These are phyloP conservation scores for Glossophaga mutica DNA, from an alignment of 2,797 vertebrate species.

Conservation along the genomic window DNA sequence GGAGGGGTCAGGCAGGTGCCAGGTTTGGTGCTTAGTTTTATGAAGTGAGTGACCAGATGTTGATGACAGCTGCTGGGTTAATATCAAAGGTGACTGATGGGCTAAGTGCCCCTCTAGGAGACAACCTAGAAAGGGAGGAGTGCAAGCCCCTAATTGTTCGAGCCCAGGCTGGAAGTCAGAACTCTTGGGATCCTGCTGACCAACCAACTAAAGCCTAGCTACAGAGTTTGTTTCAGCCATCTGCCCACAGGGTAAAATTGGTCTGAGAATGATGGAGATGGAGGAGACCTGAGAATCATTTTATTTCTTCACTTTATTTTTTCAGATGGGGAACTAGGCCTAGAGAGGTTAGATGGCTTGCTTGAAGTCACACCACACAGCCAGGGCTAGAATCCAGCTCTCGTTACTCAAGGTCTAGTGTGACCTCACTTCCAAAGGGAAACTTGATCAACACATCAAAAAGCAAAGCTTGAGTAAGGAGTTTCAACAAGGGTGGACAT, in stretches of 20 bases:
- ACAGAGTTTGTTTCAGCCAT: background rate
- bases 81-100: constrained; percentile 36
- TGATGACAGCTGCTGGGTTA: constrained; percentile 45
- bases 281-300: background rate
- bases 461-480: background rate
- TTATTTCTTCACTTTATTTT: constrained; percentile 15
- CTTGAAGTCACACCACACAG: background rate
- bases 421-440: background rate
- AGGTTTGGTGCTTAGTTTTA: constrained; percentile 51
- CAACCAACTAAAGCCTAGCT: background rate
- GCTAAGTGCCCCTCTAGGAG: constrained; percentile 2
- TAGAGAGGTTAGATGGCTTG: background rate
- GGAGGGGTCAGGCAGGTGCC: background rate
- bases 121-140: background rate
- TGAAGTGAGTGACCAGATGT: constrained; percentile 43
- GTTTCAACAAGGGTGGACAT: background rate
- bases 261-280: background rate
- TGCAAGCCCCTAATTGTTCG: fast-evolving
- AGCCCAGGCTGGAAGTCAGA: background rate
- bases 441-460: background rate
- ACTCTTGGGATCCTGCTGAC: background rate
- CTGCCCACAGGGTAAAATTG: background rate
- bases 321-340: background rate
- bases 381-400: background rate
- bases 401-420: background rate